These are phyloP conservation scores for Nemurella pictetii DNA, from an alignment of 2,888 invertebrate species.

Conservation along the genomic window DNA sequence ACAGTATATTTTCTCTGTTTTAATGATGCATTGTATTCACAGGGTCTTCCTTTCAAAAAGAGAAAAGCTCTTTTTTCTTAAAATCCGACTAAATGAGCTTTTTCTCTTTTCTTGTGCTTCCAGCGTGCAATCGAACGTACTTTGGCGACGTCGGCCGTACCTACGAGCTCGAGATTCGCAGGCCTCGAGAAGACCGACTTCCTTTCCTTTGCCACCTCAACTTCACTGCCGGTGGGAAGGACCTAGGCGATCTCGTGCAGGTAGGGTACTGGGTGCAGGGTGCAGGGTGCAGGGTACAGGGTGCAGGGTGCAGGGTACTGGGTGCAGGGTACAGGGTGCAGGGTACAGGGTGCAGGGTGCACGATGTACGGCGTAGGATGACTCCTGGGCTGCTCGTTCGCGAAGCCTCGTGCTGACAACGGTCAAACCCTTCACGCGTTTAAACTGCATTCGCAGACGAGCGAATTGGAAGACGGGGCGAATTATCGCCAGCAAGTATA, in stretches of 20 bases:
- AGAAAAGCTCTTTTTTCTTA: background rate
- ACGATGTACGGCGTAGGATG: too few relatives aligned
- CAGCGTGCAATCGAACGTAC: slow-evolving; percentile 83
- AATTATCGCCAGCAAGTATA: background rate
- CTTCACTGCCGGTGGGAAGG: slow-evolving; percentile 77
- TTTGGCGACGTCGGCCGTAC: slow-evolving; percentile 80
- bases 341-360: too few relatives aligned
- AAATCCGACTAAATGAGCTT: background rate
- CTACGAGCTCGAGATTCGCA: slow-evolving; percentile 76
- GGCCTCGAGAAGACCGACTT: slow-evolving; percentile 73
- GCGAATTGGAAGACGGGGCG: background rate
- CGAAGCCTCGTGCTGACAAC: background rate
- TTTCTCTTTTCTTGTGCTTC: background rate
- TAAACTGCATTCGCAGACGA: background rate
- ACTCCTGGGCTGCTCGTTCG: too few relatives aligned
- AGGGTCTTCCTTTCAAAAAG: background rate
- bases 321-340: too few relatives aligned
- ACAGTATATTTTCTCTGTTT: background rate
- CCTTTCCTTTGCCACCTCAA: slow-evolving; percentile 82
- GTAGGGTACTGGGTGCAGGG: too few relatives aligned
- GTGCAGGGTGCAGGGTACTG: too few relatives aligned
- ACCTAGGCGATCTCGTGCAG: slow-evolving; percentile 81
- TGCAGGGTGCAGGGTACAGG: too few relatives aligned
- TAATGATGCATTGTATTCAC: slow-evolving; percentile 23
- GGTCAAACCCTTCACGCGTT: background rate